Evolutionary conservation across 2,888 invertebrate species (phyloP), one percentile per base, ranked within the genome.

Genomic region (Oxystoma pomonae): DNA sequence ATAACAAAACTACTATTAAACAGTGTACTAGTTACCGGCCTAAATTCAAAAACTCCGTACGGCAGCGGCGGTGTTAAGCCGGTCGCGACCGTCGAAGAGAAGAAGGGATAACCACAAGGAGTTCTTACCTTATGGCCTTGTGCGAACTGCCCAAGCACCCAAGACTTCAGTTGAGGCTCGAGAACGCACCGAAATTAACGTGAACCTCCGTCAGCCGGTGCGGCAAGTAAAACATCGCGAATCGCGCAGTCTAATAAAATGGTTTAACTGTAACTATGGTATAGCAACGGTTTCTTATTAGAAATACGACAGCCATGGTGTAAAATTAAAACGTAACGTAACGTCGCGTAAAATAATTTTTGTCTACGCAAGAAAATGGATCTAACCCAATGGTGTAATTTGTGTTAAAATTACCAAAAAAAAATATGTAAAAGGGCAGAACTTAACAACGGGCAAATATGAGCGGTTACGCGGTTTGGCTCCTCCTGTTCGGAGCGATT

Each of bases 401-500:
- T n/a, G n/a, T n/a, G n/a, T n/a, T n/a, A n/a, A n/a, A n/a, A n/a
- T n/a, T n/a, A n/a, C n/a, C n/a, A n/a, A n/a, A n/a, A n/a, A n/a
- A n/a, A n/a, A n/a, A n/a, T n/a, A n/a, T n/a, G n/a, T n/a, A n/a
- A n/a, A n/a, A n/a, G n/a, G n/a, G n/a, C n/a, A n/a, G n/a, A n/a
- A n/a, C n/a, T n/a, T n/a, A n/a, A n/a, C n/a, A n/a, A n/a, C n/a
- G n/a, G n/a, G n/a, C n/a, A n/a, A n/a, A 72, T 62, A 78, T 78
- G 77, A 83, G 82, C 77, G 83, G 83, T 76, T 82, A 83, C 75
- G 83, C 84, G 74, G 82, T 85, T 78, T 83, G 84, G 77, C 83
- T 85, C 74, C 81, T 85, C 75, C 79, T 85, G 68, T 80, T 85
- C 75, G 84, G 85, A 73, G 85, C 85, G 77, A 82, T 85, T 75